Base-by-base conservation (phyloP, 2,797 vertebrate genomes). In the Hafferia zeledoni region DNA sequence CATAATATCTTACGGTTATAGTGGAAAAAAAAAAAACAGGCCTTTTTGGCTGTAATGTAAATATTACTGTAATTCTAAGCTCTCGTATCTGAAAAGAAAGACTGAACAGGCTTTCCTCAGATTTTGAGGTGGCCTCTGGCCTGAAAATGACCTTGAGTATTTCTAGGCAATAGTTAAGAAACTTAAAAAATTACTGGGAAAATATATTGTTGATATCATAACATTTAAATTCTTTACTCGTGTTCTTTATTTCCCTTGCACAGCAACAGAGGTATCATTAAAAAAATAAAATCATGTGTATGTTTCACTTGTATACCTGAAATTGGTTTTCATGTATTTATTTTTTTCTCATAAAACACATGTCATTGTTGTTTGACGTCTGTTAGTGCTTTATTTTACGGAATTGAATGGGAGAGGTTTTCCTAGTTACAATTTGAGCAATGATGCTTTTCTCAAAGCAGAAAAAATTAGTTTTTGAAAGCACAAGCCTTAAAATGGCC, bases 1-100 rank as follows among this genome's bases (percentile, higher is more conserved):
- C 6, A 4, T 67, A 4, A 1, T 59, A 20, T 20, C 22, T 33
- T 74, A 19, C 0, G 3, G 31, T 59, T 10, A 3, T 0, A 2
- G n/a, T 20, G n/a, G 6, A 10, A 41, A 69, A 75, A 41, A 69
- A 75, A 13, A 69, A 65, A 18, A 1, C 11, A 14, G 19, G 5
- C 2, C 9, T 64, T 56, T 87, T 41, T 22, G 60, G 17, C 33
- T 46, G 33, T 24, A 39, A 8, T 25, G 4, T 44, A 61, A 70
- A 78, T 30, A 52, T 31, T 27, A n/a, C 17, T 46, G 15, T 33
- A 46, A 22, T 47, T 71, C 9, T 50, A 16, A 69, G 44, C 11
- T 84, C 14, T 63, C 8, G 1, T 10, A 8, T 23, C 11, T 57
- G 23, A 24, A 33, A 64, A 55, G 20, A 30, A 23, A 35, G 3